Evolutionary conservation across 2,113 vertebrate genomes (phyloP), one percentile per base, ranked within the genome.

Genomic region (Pterocles burchelli): DNA sequence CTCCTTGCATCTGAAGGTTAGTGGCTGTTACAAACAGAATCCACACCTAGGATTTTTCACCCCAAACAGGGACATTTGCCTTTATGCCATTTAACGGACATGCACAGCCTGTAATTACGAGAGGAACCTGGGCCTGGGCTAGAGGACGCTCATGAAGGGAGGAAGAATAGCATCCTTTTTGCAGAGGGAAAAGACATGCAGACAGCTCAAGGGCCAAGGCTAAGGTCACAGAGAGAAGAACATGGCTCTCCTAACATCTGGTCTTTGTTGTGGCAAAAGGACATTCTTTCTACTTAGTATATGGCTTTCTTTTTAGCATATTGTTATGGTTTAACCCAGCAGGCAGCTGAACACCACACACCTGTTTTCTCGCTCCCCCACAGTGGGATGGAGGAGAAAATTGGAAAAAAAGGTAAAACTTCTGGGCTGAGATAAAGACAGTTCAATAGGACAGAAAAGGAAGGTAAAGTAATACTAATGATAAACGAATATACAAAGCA

Each of bases 81-180:
- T 80, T 54, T 36, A 66, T 66, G 28, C 11, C 12, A 74, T 79
- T 88, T 92, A 88, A 82, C 20, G 24, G 3, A 5, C 17, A 31
- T 0, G 1, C 6, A 7, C 0, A 0, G 10, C 13, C 31, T 21
- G 5, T 54, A 86, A 58, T 61, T 36, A 52, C 4, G 12, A 71
- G 26, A 51, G 41, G 17, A 68, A 41, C 6, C 28, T 76, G 28
- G 6, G 20, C 17, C 26, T 51, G 24, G 7, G 8, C 51, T 75
- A 71, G 43, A 72, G 29, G 59, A 34, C 0, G 0, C 4, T 71
- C 31, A 14, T 4, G 26, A 68, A 25, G 8, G 5, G 21, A 77
- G 15, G 14, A 68, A 36, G n/a, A 45, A 20, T 28, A 29, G 28
- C 0, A 0, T 20, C 13, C 20, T 34, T 55, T 80, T 88, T 59